These are phyloP conservation scores for Lymantria dispar DNA, from an alignment of 2,888 invertebrate genomes.

Conservation along the genomic window DNA sequence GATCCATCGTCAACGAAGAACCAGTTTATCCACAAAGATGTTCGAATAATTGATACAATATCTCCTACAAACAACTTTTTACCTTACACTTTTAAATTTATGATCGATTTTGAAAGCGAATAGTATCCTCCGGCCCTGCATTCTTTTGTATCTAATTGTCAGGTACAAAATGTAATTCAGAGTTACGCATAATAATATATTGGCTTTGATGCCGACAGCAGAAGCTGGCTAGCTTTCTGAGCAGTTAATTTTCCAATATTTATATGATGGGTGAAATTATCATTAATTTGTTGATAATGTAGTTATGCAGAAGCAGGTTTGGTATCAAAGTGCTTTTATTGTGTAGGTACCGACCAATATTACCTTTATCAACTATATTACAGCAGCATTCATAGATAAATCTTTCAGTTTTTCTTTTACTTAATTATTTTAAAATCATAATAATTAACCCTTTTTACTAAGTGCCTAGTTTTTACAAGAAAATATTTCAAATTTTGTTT, in stretches of 20 bases:
- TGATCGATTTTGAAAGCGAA: constrained; percentile 37
- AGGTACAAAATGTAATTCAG: constrained; percentile 54
- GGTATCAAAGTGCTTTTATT: no score
- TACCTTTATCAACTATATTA: no score
- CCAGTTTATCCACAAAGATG: constrained; percentile 39
- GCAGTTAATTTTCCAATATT: neutral
- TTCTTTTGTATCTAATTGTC: constrained; percentile 56
- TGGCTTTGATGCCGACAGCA: constrained; percentile 23
- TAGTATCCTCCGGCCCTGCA: constrained; percentile 36
- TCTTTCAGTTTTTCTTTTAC: no score
- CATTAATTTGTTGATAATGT: no score
- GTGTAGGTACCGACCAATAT: no score
- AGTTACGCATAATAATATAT: constrained; percentile 48
- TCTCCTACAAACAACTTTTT: constrained; percentile 50
- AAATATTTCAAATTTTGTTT: no score
- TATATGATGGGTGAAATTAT: neutral
- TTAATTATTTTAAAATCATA: no score
- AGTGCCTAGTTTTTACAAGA: no score
- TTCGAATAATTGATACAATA: constrained; percentile 58
- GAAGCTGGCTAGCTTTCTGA: neutral
- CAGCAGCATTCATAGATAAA: no score
- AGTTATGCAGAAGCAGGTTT: no score
- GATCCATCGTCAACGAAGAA: constrained; percentile 35
- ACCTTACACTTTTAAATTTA: constrained; percentile 42
- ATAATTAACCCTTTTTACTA: no score